Conservation (phyloP, 2,797 vertebrate genomes). For the Lepilemur septentrionalis region DNA sequence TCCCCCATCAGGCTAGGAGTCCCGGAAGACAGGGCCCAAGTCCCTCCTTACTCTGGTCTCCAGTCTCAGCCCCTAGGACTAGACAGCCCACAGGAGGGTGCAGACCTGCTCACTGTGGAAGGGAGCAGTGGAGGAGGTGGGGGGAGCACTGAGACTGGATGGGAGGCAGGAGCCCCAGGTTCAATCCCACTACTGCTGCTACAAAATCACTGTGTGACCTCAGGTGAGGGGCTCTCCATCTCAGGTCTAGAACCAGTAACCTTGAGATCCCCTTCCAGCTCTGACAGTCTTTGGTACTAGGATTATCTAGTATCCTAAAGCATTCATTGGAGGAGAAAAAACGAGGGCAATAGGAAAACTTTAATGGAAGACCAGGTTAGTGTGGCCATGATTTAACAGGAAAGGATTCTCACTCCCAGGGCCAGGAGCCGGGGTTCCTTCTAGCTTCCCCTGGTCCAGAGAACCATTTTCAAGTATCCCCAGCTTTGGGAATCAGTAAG, state of each 20-base stretch:
- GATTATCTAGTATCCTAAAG: background rate
- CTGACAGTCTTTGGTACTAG: background rate
- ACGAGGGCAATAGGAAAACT: background rate
- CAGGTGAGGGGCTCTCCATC: background rate
- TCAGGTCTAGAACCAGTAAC: background rate
- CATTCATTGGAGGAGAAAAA: background rate
- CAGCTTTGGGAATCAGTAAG: background rate
- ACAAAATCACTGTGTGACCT: background rate
- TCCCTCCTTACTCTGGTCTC: background rate
- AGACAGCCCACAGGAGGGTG: background rate
- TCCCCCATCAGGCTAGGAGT: background rate
- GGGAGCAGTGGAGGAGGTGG: background rate
- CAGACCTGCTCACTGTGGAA: background rate
- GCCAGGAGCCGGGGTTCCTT: background rate
- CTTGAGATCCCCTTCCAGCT: background rate
- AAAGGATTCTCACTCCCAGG: background rate
- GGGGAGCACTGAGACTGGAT: background rate
- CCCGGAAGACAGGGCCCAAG: background rate
- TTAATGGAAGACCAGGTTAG: background rate
- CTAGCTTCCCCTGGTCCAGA: background rate
- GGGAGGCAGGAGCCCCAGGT: background rate
- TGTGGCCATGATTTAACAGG: background rate
- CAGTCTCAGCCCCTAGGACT: background rate
- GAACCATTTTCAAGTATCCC: background rate
- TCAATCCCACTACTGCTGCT: background rate